These are phyloP conservation scores for Dendroctonus ponderosae DNA, from an alignment of 1,140 invertebrate genomes.

Conservation along the genomic window DNA sequence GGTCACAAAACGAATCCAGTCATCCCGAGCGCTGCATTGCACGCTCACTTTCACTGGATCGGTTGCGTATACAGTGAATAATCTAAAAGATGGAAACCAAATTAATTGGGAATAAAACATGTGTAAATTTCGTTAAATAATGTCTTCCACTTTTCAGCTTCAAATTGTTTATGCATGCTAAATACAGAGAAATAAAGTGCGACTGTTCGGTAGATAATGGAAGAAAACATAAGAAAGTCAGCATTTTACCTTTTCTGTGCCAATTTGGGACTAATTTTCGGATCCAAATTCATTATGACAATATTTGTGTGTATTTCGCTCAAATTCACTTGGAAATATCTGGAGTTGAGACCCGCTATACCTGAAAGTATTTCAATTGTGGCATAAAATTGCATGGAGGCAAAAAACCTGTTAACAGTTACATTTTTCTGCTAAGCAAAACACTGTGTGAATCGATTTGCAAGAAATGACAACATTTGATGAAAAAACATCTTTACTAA, in stretches of 20 bases:
- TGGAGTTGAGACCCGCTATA: constrained; percentile 58
- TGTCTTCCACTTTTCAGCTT: not conserved
- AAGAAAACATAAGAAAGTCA: not conserved
- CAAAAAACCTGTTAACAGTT: not conserved
- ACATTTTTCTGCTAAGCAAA: not conserved
- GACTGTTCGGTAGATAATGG: not conserved
- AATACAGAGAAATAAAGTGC: not conserved
- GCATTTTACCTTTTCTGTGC: constrained; percentile 18
- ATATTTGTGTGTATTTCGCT: constrained; percentile 75
- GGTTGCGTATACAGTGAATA: constrained; percentile 56
- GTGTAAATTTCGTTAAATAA: not conserved
- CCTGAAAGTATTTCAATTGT: constrained; percentile 50
- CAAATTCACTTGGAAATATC: constrained; percentile 59
- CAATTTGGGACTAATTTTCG: constrained; percentile 18
- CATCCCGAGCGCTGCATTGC: constrained; percentile 56
- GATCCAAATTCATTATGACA: constrained; percentile 63
- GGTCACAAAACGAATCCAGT: constrained; percentile 59
- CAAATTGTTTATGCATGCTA: not conserved
- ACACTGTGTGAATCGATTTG: not conserved
- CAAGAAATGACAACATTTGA: not conserved
- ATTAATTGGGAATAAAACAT: not conserved
- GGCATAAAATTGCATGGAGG: not conserved
- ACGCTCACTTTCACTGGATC: constrained; percentile 58
- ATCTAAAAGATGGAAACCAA: constrained; percentile 42
- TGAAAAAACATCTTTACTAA: not conserved